These are phyloP conservation scores for Nephrocerus scutellatus DNA, from an alignment of 2,888 invertebrate genomes.

Conservation along the genomic window DNA sequence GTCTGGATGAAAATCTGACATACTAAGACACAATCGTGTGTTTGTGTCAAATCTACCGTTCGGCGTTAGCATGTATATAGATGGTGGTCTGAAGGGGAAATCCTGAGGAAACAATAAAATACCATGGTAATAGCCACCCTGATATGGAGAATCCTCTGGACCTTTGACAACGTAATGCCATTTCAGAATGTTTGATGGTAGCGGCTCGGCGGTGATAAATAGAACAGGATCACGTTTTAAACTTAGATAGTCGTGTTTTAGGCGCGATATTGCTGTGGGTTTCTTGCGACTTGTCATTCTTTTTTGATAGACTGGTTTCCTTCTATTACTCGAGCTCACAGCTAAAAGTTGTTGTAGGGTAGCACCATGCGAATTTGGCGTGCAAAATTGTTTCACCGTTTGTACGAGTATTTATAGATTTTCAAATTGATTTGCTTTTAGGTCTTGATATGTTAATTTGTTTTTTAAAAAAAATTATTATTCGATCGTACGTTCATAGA, in stretches of 20 bases:
- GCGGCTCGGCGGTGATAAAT: conserved; percentile 83
- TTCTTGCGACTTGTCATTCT: too few species aligned
- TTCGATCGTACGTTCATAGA: too few species aligned
- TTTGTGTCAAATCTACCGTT: conserved; percentile 84
- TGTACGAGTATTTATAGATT: too few species aligned
- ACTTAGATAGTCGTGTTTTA: conserved; percentile 88
- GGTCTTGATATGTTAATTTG: too few species aligned
- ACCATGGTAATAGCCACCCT: conserved; percentile 80
- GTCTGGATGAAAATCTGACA: conserved; percentile 53
- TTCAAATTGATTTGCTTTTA: too few species aligned
- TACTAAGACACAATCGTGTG: conserved; percentile 83
- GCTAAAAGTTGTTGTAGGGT: too few species aligned
- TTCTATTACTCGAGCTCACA: too few species aligned
- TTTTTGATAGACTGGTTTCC: too few species aligned
- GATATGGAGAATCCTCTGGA: conserved; percentile 85
- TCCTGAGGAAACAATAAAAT: conserved; percentile 89
- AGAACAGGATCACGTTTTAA: conserved; percentile 90
- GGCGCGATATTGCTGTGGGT: conserved; percentile 60
- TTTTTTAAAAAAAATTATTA: too few species aligned
- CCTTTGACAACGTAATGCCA: conserved; percentile 94
- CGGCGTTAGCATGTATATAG: conserved; percentile 93
- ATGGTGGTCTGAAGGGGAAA: conserved; percentile 91
- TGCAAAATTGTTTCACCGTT: too few species aligned
- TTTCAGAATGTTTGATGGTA: conserved; percentile 89
- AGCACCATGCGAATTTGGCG: too few species aligned